Percentiles rank a stretch among this genome's conserved stretches.
phyloP scores from a whole-genome alignment of 2,113 vertebrate species.

The Alouatta palliata region DNA sequence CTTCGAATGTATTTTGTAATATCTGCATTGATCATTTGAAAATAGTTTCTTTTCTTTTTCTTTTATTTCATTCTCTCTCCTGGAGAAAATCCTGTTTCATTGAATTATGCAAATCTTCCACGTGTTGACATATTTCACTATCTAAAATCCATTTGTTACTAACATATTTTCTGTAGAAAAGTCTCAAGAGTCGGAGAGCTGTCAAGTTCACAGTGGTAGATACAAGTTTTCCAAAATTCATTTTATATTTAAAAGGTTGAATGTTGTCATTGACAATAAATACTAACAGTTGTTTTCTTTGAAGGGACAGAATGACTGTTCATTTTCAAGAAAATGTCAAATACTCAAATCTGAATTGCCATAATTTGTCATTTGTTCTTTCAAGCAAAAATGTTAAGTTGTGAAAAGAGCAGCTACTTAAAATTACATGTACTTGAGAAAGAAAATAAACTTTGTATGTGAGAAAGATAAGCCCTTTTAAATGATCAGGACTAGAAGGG shows the following conservation, averaged over 20 bases:
- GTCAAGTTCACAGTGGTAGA: background rate
- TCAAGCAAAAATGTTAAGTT: background rate
- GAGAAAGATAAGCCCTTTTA: background rate
- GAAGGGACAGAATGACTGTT: background rate
- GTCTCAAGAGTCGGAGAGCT: background rate
- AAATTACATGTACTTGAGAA: background rate
- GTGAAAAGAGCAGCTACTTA: background rate
- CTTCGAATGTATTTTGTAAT: background rate
- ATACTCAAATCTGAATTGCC: background rate
- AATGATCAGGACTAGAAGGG: background rate
- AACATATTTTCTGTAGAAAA: background rate
- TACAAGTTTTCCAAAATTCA: background rate
- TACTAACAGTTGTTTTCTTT: background rate
- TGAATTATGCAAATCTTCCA: background rate
- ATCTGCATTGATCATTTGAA: background rate
- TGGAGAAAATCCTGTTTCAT: background rate
- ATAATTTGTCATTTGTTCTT: background rate
- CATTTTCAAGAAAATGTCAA: conserved; percentile 32
- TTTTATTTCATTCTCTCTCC: no score
- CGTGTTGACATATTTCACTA: background rate
- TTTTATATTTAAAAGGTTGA: conserved; percentile 27
- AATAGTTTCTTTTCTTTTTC: background rate
- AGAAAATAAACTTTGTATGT: background rate
- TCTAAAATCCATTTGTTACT: background rate
- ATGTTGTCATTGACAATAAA: background rate